A percentile compares a stretch with the other conserved stretches of the same genome.
Conservation (phyloP, 2,888 invertebrate species). For the Hipparchia semele region DNA sequence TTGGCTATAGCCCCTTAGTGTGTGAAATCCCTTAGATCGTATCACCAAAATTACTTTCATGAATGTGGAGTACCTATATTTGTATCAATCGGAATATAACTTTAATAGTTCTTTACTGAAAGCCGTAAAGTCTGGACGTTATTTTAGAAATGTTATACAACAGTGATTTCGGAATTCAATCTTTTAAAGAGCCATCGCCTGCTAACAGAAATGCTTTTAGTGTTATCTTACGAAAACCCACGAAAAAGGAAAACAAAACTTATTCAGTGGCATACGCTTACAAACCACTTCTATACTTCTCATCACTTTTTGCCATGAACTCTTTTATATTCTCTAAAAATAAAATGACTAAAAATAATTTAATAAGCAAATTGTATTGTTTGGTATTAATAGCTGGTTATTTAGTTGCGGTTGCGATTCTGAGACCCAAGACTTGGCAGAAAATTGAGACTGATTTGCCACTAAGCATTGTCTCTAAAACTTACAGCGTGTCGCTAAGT, state of each 20-base stretch:
- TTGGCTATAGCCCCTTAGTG: no score
- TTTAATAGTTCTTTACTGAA: background rate
- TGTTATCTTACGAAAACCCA: constrained; percentile 39
- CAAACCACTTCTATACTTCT: constrained; percentile 55
- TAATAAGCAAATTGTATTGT: constrained; percentile 49
- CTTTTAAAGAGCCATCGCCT: constrained; percentile 15
- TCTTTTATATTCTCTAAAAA: constrained; percentile 48
- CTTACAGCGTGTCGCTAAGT: constrained; percentile 46
- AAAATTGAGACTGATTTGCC: constrained; percentile 55
- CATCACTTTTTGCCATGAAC: constrained; percentile 54
- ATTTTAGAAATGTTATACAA: constrained; percentile 38
- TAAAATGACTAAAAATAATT: constrained; percentile 41
- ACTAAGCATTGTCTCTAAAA: constrained; percentile 56
- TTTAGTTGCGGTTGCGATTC: constrained; percentile 37
- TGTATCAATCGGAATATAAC: background rate
- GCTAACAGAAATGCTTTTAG: constrained; percentile 38
- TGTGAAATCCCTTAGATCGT: no score
- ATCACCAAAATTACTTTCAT: background rate
- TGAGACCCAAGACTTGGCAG: constrained; percentile 52
- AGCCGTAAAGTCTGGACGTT: background rate
- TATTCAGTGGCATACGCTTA: constrained; percentile 50
- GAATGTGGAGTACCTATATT: background rate
- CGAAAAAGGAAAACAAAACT: constrained; percentile 31
- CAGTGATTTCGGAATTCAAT: constrained; percentile 40
- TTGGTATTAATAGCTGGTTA: constrained; percentile 46